Evolutionary conservation across 2,888 invertebrate species (phyloP).

Genomic region (Steinernema scapterisci): DNA sequence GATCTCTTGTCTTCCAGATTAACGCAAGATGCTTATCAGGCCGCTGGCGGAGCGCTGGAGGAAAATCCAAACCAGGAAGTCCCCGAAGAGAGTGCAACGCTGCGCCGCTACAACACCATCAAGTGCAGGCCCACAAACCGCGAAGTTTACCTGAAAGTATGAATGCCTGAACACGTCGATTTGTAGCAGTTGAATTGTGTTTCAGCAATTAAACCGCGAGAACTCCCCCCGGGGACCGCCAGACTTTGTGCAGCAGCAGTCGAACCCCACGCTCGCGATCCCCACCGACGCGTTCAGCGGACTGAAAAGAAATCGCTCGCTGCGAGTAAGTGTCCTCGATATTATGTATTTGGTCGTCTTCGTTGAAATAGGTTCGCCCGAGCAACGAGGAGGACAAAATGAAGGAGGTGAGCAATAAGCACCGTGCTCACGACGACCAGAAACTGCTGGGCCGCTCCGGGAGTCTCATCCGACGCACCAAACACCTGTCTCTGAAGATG

Average conservation of each 20-base stretch:
- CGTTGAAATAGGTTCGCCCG: neutral
- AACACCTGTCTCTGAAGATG: slow-evolving; percentile 60
- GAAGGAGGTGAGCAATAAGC: slow-evolving; percentile 3
- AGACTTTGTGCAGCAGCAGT: slow-evolving; percentile 22
- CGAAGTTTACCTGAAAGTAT: slow-evolving; percentile 31
- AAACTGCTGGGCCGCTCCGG: slow-evolving; percentile 33
- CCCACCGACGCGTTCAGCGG: slow-evolving; percentile 33
- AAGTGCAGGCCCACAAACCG: slow-evolving; percentile 46
- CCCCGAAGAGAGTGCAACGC: slow-evolving; percentile 37
- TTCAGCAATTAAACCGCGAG: slow-evolving; percentile 3
- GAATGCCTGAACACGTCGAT: neutral
- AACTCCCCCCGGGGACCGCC: neutral
- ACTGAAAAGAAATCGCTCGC: slow-evolving; percentile 36
- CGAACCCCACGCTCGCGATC: slow-evolving; percentile 27
- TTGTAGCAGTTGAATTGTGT: neutral
- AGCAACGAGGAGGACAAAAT: slow-evolving; percentile 19
- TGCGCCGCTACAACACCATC: slow-evolving; percentile 48
- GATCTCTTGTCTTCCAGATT: too few species aligned
- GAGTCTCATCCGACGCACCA: slow-evolving; percentile 47
- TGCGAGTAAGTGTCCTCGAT: slow-evolving; percentile 34
- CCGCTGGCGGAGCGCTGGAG: slow-evolving; percentile 53
- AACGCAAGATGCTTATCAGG: slow-evolving; percentile 41
- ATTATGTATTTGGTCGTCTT: neutral
- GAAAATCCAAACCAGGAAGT: slow-evolving; percentile 44
- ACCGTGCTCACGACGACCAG: slow-evolving; percentile 26